A percentile compares a stretch with the other conserved stretches of the same genome.
phyloP scores from a whole-genome alignment of 2,888 invertebrate genomes.

The Branchipolynoe longqiensis region DNA sequence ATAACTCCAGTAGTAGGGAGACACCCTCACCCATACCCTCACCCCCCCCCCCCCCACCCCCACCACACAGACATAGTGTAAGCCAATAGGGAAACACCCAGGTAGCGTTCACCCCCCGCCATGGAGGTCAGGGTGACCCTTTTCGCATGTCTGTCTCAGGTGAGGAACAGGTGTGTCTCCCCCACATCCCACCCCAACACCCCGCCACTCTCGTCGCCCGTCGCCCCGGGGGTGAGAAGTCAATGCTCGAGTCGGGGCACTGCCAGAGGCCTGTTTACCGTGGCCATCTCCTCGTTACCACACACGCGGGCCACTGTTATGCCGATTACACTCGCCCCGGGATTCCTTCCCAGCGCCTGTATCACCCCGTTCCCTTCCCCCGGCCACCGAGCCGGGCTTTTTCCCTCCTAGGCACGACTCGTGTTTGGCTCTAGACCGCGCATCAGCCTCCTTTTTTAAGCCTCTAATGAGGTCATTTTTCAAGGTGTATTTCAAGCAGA shows the following conservation, averaged over 20 bases:
- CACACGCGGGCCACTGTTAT: neutral
- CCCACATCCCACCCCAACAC: too few species aligned
- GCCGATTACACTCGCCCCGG: neutral
- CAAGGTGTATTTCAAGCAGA: slow-evolving; percentile 28
- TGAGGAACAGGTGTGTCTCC: slow-evolving; percentile 42
- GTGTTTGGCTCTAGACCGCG: slow-evolving; percentile 2
- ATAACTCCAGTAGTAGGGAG: too few species aligned
- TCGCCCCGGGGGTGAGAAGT: slow-evolving; percentile 47
- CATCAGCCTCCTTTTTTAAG: neutral
- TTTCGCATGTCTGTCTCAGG: neutral
- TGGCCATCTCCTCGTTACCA: slow-evolving; percentile 37
- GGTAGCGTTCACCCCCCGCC: neutral
- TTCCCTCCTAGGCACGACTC: neutral
- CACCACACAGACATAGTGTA: neutral
- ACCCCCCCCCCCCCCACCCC: neutral
- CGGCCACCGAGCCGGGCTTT: neutral
- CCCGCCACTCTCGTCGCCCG: too few species aligned
- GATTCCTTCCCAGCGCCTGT: slow-evolving; percentile 1
- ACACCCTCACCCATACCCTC: too few species aligned
- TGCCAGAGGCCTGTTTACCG: slow-evolving; percentile 32
- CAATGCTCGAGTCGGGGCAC: slow-evolving; percentile 11
- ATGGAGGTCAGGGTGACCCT: neutral
- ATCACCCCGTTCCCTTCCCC: slow-evolving; percentile 39
- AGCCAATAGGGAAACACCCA: slow-evolving; percentile 29
- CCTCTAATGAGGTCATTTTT: slow-evolving; percentile 34